These are phyloP conservation scores for Macrosoma leucophasiata DNA, from an alignment of 2,888 invertebrate species.

Conservation along the genomic window DNA sequence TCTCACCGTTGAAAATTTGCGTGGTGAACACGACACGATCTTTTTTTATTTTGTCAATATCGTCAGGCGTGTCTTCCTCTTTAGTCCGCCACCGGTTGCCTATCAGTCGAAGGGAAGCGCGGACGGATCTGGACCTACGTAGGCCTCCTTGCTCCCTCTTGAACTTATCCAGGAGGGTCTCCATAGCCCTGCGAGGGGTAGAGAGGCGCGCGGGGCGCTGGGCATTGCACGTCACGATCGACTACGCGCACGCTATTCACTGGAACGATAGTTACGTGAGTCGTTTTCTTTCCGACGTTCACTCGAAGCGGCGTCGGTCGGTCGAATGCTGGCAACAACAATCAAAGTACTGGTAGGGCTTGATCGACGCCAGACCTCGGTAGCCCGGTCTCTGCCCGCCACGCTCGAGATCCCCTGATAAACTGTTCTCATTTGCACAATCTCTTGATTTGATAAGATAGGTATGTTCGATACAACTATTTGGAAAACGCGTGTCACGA, in stretches of 20 bases:
- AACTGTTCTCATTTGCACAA: constrained; percentile 69
- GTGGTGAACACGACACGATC: constrained; percentile 54
- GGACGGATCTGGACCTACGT: constrained; percentile 81
- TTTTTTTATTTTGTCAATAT: constrained; percentile 49
- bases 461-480: constrained; percentile 39
- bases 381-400: constrained; percentile 41
- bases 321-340: constrained; percentile 60
- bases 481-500: constrained; percentile 57
- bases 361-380: constrained; percentile 41
- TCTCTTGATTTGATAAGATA: constrained; percentile 65
- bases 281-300: constrained; percentile 63
- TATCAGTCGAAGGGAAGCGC: constrained; percentile 81
- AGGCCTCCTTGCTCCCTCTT: constrained; percentile 67
- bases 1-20: constrained; percentile 57
- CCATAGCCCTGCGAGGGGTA: constrained; percentile 68
- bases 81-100: constrained; percentile 76
- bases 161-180: constrained; percentile 70
- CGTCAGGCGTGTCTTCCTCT: constrained; percentile 52
- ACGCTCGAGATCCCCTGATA: constrained; percentile 41
- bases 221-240: constrained; percentile 68
- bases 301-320: constrained; percentile 59
- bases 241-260: constrained; percentile 70
- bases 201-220: constrained; percentile 55
- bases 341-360: constrained; percentile 51
- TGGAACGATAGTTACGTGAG: constrained; percentile 66